Evolutionary conservation across 2,113 vertebrate species (phyloP).

Genomic region (Lamprotornis superbus): DNA sequence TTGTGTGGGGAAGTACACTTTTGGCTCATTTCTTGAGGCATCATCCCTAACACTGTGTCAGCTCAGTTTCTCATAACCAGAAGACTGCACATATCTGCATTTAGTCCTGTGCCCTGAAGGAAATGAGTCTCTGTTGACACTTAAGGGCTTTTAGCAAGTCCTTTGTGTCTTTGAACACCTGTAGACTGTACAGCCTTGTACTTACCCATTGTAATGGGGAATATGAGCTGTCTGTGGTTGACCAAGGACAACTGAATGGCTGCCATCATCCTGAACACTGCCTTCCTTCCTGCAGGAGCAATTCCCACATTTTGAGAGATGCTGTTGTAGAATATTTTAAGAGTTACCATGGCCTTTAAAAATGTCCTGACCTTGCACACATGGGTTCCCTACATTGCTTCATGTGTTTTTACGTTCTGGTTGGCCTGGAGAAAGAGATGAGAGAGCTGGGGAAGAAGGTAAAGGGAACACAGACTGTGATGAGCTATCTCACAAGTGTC

Average conservation of each 20-base stretch:
- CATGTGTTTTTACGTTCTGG: background rate
- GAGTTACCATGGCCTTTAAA: background rate
- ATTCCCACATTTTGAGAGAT: background rate
- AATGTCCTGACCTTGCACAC: background rate
- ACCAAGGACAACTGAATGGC: background rate
- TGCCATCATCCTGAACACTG: background rate
- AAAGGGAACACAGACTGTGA: background rate
- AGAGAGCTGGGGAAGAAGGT: background rate
- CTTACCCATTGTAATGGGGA: background rate
- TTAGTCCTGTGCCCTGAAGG: background rate
- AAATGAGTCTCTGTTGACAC: background rate
- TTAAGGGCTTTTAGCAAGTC: background rate
- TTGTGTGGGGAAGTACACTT: background rate
- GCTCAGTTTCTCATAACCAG: background rate
- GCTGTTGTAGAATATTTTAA: background rate
- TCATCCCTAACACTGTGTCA: background rate
- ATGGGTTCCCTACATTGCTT: background rate
- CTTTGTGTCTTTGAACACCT: background rate
- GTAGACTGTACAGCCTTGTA: background rate
- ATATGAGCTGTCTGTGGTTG: background rate
- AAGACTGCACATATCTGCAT: background rate
- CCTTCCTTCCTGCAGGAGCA: background rate
- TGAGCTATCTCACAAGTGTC: background rate
- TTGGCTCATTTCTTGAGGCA: background rate
- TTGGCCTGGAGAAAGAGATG: background rate